Base-by-base conservation (phyloP, 2,888 invertebrate species). In the Plemyria rubiginata region DNA sequence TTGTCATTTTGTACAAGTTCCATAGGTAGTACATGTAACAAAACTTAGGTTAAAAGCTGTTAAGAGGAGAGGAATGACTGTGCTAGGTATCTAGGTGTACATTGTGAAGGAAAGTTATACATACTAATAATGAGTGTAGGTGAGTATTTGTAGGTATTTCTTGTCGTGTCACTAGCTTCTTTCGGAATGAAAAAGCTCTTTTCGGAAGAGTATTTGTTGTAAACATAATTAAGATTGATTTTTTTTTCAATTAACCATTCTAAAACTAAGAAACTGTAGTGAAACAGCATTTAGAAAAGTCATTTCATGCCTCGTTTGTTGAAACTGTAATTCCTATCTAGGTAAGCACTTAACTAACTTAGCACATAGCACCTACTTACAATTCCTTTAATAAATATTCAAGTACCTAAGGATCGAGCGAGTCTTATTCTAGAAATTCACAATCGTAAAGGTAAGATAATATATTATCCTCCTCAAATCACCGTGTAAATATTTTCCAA, bases 11-110 rank as follows among this genome's bases (percentile, higher is more conserved):
- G 49, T 59, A 62, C 59, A 65, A 52, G 45, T 55, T 60, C 60
- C 60, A 60, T 54, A n/a, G n/a, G n/a, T n/a, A n/a, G n/a, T n/a
- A 65, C 60, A 64, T 56, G 43, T 64, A 64, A 54, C 50, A 46
- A 48, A 55, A 59, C 56, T 51, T 58, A 73, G 73, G 77, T 79
- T 76, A 82, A 76, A 84, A 88, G 89, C 88, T 81, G 86, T 88
- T 89, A 87, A 85, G 86, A 84, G 77, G 88, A 82, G 75, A 60
- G 79, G 70, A 76, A 71, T 88, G 90, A 88, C 85, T 88, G 92
- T 91, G 92, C 92, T 50, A 36, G 48, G 80, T 81, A 78, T 70
- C 80, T 72, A 76, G 70, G 65, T 71, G 70, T 70, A 72, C 67
- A 80, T 84, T 80, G 90, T 89, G 89, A 90, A 90, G 88, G 86